phyloP scores from a whole-genome alignment of 2,797 vertebrate genomes.

The Danionella dracula region DNA sequence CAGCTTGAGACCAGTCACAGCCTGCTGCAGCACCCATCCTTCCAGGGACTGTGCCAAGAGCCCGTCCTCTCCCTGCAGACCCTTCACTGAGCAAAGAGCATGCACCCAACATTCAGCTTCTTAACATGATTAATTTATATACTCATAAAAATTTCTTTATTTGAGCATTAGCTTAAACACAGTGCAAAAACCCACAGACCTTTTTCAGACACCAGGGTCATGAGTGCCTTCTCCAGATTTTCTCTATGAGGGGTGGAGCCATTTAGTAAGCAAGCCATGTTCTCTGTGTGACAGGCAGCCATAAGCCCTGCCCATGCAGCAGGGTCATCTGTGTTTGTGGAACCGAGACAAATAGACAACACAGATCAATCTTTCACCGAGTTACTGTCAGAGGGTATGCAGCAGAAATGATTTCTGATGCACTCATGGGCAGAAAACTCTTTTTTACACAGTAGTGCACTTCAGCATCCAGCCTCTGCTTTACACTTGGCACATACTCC shows the following conservation, averaged over 20 bases:
- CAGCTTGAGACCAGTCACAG: constrained; percentile 78
- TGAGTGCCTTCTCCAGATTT: constrained; percentile 69
- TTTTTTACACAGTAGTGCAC: too few species aligned
- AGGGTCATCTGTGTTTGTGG: constrained; percentile 77
- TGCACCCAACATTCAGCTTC: constrained; percentile 11
- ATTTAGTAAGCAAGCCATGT: constrained; percentile 70
- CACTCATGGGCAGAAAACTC: too few species aligned
- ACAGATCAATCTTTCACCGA: neutral
- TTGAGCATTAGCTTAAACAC: too few species aligned
- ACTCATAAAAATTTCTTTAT: too few species aligned
- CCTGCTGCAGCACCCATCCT: constrained; percentile 85
- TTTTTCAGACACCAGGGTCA: constrained; percentile 85
- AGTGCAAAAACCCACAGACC: constrained; percentile 61
- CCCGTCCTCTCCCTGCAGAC: constrained; percentile 61
- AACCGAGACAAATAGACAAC: neutral
- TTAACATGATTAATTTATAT: neutral
- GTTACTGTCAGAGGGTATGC: neutral
- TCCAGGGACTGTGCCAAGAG: constrained; percentile 74
- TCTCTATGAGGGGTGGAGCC: constrained; percentile 61
- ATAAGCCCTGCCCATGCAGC: constrained; percentile 87
- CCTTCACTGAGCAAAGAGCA: constrained; percentile 67
- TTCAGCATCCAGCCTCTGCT: too few species aligned
- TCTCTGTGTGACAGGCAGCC: constrained; percentile 89
- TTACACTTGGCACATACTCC: neutral
- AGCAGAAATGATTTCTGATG: too few species aligned